Evolutionary conservation across 2,797 vertebrate species (phyloP).

Genomic region (Strix occidentalis): DNA sequence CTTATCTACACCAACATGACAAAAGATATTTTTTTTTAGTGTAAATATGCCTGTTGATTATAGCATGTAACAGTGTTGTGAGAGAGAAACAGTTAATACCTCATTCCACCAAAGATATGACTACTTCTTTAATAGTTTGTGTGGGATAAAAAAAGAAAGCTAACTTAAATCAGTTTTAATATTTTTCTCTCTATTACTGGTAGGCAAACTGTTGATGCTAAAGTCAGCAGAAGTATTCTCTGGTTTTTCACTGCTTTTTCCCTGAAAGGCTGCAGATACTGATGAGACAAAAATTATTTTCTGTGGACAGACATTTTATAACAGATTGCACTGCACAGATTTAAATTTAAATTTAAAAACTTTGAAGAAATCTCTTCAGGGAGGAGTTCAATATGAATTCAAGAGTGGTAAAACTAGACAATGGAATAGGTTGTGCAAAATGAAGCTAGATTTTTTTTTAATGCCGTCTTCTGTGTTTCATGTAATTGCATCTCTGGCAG

Average conservation of each 20-base stretch:
- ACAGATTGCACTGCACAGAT: background rate
- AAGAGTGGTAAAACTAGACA: background rate
- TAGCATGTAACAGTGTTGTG: background rate
- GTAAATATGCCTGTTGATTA: background rate
- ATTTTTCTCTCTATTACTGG: background rate
- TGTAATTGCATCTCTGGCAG: background rate
- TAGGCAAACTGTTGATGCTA: background rate
- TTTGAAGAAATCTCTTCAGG: background rate
- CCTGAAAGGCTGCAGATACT: background rate
- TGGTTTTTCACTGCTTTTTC: background rate
- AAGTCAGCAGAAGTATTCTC: background rate
- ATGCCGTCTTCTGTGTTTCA: background rate
- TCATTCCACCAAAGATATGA: background rate
- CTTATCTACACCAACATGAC: background rate
- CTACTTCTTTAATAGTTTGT: background rate
- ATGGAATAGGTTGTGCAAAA: background rate
- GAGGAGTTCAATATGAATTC: background rate
- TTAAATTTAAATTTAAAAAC: background rate
- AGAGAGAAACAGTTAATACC: background rate
- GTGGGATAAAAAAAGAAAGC: background rate
- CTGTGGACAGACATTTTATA: background rate
- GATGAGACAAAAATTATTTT: background rate
- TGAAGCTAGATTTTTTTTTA: background rate
- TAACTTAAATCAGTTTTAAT: background rate
- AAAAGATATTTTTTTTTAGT: background rate